Base-by-base conservation (phyloP, 2,113 vertebrate genomes). In the Vireo altiloquus region DNA sequence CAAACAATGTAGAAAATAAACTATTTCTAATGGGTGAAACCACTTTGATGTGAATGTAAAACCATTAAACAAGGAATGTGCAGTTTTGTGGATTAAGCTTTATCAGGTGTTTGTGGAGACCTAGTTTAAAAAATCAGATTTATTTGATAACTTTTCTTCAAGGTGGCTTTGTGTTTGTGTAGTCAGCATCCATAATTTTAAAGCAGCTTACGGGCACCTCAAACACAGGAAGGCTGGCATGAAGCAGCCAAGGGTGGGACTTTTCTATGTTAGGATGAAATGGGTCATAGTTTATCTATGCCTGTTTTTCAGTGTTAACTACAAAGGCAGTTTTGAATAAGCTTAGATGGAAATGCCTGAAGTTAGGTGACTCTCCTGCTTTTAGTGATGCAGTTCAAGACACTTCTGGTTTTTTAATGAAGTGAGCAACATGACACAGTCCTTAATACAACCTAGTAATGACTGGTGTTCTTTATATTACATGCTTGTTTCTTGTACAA, bases 1-100 rank as follows among this genome's bases (percentile, higher is more conserved):
- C 82, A 90, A 82, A 95, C 92, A 89, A 47, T 94, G 83, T 96
- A 74, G 76, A 92, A 95, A 90, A 76, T 89, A 92, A 96, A 94
- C 39, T 40, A 25, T 85, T 93, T 91, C 68, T 78, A 31, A 87
- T 61, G 84, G 53, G 49, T 94, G 82, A 90, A 94, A 75, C 52
- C 40, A 27, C 90, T 96, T 95, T 35, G 80, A 69, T 95, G 89
- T 96, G 94, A 96, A 82, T 92, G 84, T 95, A 83, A 91, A 91
- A 74, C 47, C 77, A 95, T 96, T 96, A 94, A 97, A 92, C 33
- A 71, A 94, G 78, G 75, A 93, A 95, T 86, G 49, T 65, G 77
- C 31, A 81, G 56, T 89, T 78, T 80, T 71, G 69, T 85, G 86
- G 61, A 66, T 75, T 95, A 68, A 97, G 76, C 33, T 95, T 95